A percentile compares a stretch with the other conserved stretches of the same genome.
These are phyloP conservation scores for Rhopalosiphum nymphaeae DNA, from an alignment of 2,888 invertebrate genomes.

Conservation along the genomic window DNA sequence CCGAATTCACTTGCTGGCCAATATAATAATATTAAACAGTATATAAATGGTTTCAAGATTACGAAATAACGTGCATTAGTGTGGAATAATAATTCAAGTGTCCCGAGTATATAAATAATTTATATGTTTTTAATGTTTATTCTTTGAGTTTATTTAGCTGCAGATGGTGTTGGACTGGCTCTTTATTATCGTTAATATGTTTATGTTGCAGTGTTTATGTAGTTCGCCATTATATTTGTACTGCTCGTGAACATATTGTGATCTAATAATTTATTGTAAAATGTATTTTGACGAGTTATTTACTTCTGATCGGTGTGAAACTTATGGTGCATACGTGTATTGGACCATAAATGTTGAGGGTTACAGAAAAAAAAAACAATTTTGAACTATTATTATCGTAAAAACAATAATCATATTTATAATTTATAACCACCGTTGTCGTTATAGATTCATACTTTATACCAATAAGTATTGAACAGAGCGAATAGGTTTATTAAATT, in stretches of 20 bases:
- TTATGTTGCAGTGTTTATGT: neutral
- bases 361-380: neutral
- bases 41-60: neutral
- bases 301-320: neutral
- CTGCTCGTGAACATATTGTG: neutral
- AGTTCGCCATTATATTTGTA: neutral
- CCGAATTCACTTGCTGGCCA: neutral
- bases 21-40: neutral
- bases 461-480: neutral
- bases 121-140: constrained; percentile 9
- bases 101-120: neutral
- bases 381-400: neutral
- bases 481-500: neutral
- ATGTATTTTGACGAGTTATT: neutral
- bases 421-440: neutral
- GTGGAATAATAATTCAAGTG: neutral
- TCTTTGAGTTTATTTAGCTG: neutral
- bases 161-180: neutral
- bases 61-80: neutral
- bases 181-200: neutral
- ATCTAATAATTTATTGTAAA: neutral
- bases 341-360: neutral
- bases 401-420: neutral
- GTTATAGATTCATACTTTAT: neutral
- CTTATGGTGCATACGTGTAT: neutral